Percentiles rank a stretch among this genome's conserved stretches.
Conservation (phyloP, 2,888 invertebrate species). For the Iphiclides podalirius region DNA sequence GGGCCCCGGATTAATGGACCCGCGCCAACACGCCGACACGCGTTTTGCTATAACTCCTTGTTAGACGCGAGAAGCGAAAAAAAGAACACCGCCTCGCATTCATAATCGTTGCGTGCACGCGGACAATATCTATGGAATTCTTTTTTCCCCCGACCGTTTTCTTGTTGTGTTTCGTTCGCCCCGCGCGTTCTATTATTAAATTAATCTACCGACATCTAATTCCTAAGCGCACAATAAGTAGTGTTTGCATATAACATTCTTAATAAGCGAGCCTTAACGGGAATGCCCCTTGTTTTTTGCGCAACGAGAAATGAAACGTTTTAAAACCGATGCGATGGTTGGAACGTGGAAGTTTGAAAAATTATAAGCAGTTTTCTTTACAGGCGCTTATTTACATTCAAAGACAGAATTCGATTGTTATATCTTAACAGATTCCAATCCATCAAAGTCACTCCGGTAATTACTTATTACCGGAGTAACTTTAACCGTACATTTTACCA, state of each 20-base stretch:
- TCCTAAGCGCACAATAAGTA: constrained; percentile 7
- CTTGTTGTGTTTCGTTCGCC: constrained; percentile 14
- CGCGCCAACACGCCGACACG: constrained; percentile 5
- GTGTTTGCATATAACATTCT: constrained; percentile 14
- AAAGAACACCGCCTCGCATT: constrained; percentile 28
- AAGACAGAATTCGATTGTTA: too few species aligned
- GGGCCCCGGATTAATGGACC: constrained; percentile 37
- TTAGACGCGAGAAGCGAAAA: constrained; percentile 30
- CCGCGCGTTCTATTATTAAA: constrained; percentile 14
- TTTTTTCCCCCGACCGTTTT: constrained; percentile 18
- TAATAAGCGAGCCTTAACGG: constrained; percentile 7
- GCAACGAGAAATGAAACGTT: too few species aligned
- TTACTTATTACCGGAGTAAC: too few species aligned
- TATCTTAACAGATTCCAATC: too few species aligned
- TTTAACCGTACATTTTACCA: too few species aligned
- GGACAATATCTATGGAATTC: constrained; percentile 24
- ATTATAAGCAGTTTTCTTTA: too few species aligned
- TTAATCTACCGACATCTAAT: constrained; percentile 15
- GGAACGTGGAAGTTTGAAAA: too few species aligned
- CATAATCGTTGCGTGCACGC: constrained; percentile 27
- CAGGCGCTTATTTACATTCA: too few species aligned
- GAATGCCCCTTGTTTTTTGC: constrained; percentile 5
- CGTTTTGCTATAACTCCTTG: constrained; percentile 38
- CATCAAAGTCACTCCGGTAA: too few species aligned
- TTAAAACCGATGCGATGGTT: too few species aligned